Evolutionary conservation across 2,113 vertebrate genomes (phyloP).

Genomic region (Macaca fascicularis): T2T-MFA8v1.1 NC_088376.1:85548001-85548500

Average conservation of each 20-base stretch:
- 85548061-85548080: no score
- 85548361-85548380: neutral
- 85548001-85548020: no score
- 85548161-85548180: neutral
- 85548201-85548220: neutral
- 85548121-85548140: neutral
- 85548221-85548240: neutral
- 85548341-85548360: neutral
- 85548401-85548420: neutral
- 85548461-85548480: neutral
- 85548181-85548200: neutral
- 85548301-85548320: neutral
- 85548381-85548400: slow-evolving; percentile 34
- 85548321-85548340: neutral
- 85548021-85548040: no score
- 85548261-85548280: neutral
- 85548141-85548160: neutral
- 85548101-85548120: neutral
- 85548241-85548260: neutral
- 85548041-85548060: no score
- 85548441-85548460: neutral
- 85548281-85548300: neutral
- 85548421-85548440: neutral
- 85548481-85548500: neutral
- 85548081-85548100: neutral